phyloP scores from a whole-genome alignment of 1,140 invertebrate species.

The Nephila pilipes region DNA sequence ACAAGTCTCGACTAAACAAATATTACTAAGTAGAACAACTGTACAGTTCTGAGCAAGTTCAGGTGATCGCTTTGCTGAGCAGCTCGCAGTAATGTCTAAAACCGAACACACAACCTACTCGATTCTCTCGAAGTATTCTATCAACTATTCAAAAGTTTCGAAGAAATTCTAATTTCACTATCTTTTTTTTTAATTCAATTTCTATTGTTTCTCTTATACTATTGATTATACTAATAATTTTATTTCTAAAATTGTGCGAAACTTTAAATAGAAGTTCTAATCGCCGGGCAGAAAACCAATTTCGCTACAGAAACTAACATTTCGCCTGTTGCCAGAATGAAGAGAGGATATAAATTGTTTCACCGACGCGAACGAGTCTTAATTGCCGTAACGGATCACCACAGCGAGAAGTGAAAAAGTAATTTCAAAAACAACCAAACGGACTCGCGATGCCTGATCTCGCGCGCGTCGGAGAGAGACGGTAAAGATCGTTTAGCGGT shows the following conservation, averaged over 20 bases:
- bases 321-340: not conserved
- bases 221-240: too few species aligned
- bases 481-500: not conserved
- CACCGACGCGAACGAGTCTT: not conserved
- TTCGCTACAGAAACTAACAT: not conserved
- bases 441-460: not conserved
- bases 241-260: not conserved
- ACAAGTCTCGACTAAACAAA: too few species aligned
- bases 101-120: not conserved
- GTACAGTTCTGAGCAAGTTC: slow-evolving; percentile 50
- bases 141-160: too few species aligned
- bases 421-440: not conserved
- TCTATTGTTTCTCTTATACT: too few species aligned
- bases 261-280: not conserved
- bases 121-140: not conserved
- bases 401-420: not conserved
- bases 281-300: not conserved
- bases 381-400: not conserved
- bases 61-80: not conserved
- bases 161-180: too few species aligned
- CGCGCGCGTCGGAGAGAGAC: not conserved
- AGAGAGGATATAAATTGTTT: not conserved
- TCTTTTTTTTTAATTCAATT: too few species aligned
- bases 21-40: not conserved
- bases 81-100: not conserved